Percentiles rank a stretch among this genome's conserved stretches.
These are phyloP conservation scores for Pachycephus smyrnensis DNA, from an alignment of 2,888 invertebrate species.

Conservation along the genomic window DNA sequence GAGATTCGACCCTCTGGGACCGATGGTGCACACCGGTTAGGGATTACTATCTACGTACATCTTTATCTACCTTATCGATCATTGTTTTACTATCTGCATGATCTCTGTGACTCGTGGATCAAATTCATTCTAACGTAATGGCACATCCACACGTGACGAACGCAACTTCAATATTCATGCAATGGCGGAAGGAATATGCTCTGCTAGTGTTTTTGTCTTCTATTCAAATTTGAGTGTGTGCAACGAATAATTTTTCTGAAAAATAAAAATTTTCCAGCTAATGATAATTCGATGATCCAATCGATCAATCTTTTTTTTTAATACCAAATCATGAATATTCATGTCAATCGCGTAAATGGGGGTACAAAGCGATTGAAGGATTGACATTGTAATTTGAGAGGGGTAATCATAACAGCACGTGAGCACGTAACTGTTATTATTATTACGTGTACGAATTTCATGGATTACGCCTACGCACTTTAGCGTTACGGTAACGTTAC, in stretches of 20 bases:
- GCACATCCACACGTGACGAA: not conserved
- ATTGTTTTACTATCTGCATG: slow-evolving; percentile 7
- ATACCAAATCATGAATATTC: too few species aligned
- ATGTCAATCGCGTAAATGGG: too few species aligned
- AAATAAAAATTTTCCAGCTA: too few species aligned
- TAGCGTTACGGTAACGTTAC: not conserved
- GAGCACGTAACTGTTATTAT: not conserved
- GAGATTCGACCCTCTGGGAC: slow-evolving; percentile 80
- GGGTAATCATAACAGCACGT: not conserved
- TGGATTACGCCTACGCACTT: slow-evolving; percentile 19
- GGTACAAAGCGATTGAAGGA: not conserved
- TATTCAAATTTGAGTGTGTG: not conserved
- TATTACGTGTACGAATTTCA: not conserved
- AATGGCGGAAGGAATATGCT: not conserved
- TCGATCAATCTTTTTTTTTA: not conserved
- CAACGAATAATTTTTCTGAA: not conserved
- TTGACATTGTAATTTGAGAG: not conserved
- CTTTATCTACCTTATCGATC: not conserved
- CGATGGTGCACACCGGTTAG: slow-evolving; percentile 75
- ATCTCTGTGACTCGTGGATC: not conserved
- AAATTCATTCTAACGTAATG: not conserved
- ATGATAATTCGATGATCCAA: not conserved
- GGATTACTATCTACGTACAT: slow-evolving; percentile 30
- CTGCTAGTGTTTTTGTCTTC: not conserved
- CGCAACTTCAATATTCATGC: not conserved